These are phyloP conservation scores for Actenoides lindsayi DNA, from an alignment of 2,113 vertebrate genomes.

Conservation along the genomic window DNA sequence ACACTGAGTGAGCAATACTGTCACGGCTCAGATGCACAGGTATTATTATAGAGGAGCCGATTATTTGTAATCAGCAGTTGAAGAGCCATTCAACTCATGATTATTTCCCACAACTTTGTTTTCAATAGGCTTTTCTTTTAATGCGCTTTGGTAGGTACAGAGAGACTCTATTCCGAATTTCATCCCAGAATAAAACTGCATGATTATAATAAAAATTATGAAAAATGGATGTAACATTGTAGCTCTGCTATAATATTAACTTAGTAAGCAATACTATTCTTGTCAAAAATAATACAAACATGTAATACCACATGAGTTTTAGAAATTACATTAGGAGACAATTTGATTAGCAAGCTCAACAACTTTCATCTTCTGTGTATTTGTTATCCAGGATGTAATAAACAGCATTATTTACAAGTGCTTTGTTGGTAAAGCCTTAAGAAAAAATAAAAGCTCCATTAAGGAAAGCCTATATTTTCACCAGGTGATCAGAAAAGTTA, in stretches of 20 bases:
- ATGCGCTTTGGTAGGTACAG: not conserved
- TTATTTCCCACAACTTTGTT: not conserved
- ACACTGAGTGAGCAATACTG: not conserved
- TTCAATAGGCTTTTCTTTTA: not conserved
- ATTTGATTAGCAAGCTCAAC: not conserved
- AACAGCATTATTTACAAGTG: not conserved
- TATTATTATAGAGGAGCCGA: not conserved
- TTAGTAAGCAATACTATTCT: not conserved
- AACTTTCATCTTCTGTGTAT: not conserved
- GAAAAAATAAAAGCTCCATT: slow-evolving; percentile 7
- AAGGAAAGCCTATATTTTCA: slow-evolving; percentile 40
- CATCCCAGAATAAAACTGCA: not conserved
- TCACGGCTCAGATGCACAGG: not conserved
- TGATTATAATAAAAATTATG: not conserved
- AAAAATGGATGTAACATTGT: not conserved
- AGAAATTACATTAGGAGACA: not conserved
- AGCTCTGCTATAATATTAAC: not conserved
- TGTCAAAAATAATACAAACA: not conserved
- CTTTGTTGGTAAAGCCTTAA: not conserved
- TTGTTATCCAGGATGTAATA: slow-evolving; percentile 7
- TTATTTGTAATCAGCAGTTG: not conserved
- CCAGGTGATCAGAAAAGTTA: slow-evolving; percentile 28
- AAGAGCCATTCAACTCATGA: not conserved
- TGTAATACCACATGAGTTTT: not conserved
- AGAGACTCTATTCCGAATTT: not conserved